phyloP scores from a whole-genome alignment of 2,113 vertebrate genomes.

The Hyaena hyaena region DNA sequence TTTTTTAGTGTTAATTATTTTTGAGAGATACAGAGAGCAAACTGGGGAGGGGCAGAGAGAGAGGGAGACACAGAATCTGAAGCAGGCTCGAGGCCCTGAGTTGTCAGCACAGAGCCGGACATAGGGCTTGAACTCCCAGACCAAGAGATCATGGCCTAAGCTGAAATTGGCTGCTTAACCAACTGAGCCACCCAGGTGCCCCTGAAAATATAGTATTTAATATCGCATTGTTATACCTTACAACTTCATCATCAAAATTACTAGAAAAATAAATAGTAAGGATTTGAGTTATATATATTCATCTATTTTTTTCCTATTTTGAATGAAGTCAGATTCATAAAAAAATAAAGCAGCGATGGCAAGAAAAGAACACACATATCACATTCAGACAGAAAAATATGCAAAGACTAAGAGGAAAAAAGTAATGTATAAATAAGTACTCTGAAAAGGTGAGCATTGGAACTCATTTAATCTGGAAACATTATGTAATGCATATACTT shows the following conservation, averaged over 20 bases:
- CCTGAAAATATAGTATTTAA: background rate
- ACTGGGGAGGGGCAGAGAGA: too few relatives aligned
- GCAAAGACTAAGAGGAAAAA: background rate
- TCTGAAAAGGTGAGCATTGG: background rate
- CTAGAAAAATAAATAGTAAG: background rate
- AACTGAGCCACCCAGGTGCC: too few relatives aligned
- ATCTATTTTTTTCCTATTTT: conserved; percentile 11
- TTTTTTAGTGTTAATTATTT: too few relatives aligned
- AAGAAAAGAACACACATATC: background rate
- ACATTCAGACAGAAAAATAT: background rate
- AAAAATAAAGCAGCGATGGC: background rate
- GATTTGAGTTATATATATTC: conserved; percentile 3
- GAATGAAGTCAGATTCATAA: background rate
- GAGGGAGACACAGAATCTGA: too few relatives aligned
- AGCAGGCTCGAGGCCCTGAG: too few relatives aligned
- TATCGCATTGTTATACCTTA: background rate
- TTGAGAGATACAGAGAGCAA: too few relatives aligned
- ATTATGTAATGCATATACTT: background rate
- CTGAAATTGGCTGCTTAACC: too few relatives aligned
- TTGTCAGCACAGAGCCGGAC: too few relatives aligned
- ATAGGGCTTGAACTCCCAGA: too few relatives aligned
- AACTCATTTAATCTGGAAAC: conserved; percentile 46
- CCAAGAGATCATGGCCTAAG: too few relatives aligned
- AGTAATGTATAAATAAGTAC: background rate
- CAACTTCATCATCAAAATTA: background rate